phyloP scores from a whole-genome alignment of 2,113 vertebrate genomes.

The Hippocampus mohnikei region DNA sequence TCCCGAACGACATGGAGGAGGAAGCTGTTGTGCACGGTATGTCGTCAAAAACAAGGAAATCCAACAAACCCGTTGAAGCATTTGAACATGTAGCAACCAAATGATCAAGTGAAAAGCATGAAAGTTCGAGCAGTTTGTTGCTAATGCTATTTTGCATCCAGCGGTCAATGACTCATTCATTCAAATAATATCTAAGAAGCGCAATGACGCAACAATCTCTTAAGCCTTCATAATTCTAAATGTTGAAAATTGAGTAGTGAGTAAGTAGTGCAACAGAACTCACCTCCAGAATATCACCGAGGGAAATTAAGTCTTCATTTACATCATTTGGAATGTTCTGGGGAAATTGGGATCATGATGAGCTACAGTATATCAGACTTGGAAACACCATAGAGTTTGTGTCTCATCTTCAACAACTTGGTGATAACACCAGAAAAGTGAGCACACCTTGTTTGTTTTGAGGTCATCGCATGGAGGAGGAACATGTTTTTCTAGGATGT shows the following conservation, averaged over 20 bases:
- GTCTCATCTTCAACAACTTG: neutral
- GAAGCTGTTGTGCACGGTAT: no score
- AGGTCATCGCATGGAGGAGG: constrained; percentile 51
- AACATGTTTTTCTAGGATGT: constrained; percentile 66
- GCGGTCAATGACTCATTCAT: no score
- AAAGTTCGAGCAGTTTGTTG: no score
- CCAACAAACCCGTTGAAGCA: no score
- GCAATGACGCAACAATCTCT: neutral
- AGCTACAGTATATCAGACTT: neutral
- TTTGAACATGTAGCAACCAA: no score
- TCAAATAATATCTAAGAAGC: no score
- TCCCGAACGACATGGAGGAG: no score
- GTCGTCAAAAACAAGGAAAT: no score
- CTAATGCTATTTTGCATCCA: neutral
- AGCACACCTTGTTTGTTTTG: constrained; percentile 54
- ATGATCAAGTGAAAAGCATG: no score
- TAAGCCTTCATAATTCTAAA: no score
- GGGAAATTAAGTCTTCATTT: constrained; percentile 57
- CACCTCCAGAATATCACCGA: constrained; percentile 75
- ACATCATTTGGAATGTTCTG: constrained; percentile 34
- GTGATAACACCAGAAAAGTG: neutral
- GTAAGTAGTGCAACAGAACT: constrained; percentile 10
- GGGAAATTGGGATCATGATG: constrained; percentile 19
- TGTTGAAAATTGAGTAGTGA: neutral
- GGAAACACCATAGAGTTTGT: neutral